Conservation (phyloP, 2,888 invertebrate genomes). For the Cheilosia urbana region DNA sequence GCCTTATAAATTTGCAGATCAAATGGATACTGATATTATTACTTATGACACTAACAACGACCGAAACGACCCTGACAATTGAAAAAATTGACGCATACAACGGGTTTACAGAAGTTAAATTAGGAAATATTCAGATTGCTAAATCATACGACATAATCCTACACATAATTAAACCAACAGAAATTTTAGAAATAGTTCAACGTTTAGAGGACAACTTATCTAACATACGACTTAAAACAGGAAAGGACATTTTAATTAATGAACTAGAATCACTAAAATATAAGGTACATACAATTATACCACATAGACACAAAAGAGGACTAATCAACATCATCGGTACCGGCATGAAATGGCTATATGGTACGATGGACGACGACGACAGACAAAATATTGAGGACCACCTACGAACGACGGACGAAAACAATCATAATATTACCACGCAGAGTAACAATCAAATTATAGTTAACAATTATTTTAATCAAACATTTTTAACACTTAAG, state of each 20-base stretch:
- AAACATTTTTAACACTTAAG: too few species aligned
- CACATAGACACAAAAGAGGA: too few species aligned
- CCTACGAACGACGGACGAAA: too few species aligned
- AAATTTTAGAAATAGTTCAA: conserved; percentile 50
- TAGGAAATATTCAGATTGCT: conserved; percentile 40
- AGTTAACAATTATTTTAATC: too few species aligned
- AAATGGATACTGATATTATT: neutral
- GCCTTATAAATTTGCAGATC: conserved; percentile 14
- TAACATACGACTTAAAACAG: conserved; percentile 21
- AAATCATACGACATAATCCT: conserved; percentile 50
- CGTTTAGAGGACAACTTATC: conserved; percentile 34
- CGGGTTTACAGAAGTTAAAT: conserved; percentile 55
- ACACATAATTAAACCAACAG: conserved; percentile 56
- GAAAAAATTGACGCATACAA: conserved; percentile 49
- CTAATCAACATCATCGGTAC: too few species aligned
- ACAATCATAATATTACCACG: too few species aligned
- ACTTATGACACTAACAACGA: conserved; percentile 11
- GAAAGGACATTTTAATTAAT: neutral
- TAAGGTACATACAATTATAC: too few species aligned
- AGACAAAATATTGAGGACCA: too few species aligned
- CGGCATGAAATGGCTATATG: too few species aligned
- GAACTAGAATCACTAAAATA: too few species aligned
- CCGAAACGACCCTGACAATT: conserved; percentile 20
- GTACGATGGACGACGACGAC: too few species aligned
- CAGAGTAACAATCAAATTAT: too few species aligned